Evolutionary conservation across 2,888 invertebrate genomes (phyloP).

Genomic region (Harpagoxenus sublaevis): DNA sequence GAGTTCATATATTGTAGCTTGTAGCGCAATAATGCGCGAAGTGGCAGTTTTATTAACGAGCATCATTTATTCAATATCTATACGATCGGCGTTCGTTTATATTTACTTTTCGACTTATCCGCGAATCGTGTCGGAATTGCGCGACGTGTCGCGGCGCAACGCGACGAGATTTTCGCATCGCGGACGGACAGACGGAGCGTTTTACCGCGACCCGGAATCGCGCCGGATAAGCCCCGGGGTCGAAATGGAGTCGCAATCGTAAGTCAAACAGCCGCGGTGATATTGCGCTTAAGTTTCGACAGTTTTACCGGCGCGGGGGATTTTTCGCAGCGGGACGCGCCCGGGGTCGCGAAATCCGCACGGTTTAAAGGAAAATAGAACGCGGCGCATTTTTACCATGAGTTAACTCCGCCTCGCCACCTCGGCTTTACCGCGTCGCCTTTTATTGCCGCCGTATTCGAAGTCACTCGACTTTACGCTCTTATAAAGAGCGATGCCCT

Average conservation of each 20-base stretch:
- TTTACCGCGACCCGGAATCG: slow-evolving; percentile 21
- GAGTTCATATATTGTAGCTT: background rate
- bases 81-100: background rate
- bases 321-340: slow-evolving; percentile 38
- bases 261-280: slow-evolving; percentile 60
- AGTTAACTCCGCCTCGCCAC: slow-evolving; percentile 46
- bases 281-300: slow-evolving; percentile 66
- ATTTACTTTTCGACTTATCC: background rate
- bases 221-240: slow-evolving; percentile 42
- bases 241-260: slow-evolving; percentile 62
- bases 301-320: slow-evolving; percentile 58
- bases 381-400: slow-evolving; percentile 54
- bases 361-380: slow-evolving; percentile 33
- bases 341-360: slow-evolving; percentile 10
- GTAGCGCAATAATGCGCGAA: background rate
- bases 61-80: background rate
- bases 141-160: slow-evolving; percentile 1
- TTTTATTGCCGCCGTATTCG: slow-evolving; percentile 42
- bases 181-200: too few species aligned
- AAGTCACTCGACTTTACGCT: slow-evolving; percentile 36
- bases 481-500: slow-evolving; percentile 36
- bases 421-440: slow-evolving; percentile 45
- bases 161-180: slow-evolving; percentile 28
- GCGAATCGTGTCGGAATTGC: background rate
- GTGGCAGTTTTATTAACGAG: slow-evolving; percentile 2